Base-by-base conservation (phyloP, 2,797 vertebrate genomes). In the Serranus cabrilla region DNA sequence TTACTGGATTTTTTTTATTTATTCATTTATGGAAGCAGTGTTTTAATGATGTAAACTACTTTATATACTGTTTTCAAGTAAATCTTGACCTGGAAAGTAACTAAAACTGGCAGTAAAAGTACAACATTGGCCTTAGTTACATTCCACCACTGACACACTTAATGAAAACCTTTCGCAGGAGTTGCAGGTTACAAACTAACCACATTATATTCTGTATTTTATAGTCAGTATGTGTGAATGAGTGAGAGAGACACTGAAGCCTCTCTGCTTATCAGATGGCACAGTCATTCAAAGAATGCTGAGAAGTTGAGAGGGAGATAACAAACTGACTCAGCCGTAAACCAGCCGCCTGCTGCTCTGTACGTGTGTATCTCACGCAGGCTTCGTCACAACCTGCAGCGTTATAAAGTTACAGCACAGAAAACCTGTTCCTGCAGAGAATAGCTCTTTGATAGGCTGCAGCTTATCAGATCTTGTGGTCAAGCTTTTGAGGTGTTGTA, bases 251-350 rank as follows among this genome's bases (percentile, higher is more conserved):
- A 50, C 31, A 23, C 52, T 34, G 40, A 43, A 82, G 75, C 82
- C 67, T 71, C 31, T 11, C 60, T 6, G 54, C 76, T 89, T 78
- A 89, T 92, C 89, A 84, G 80, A 84, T 72, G 43, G 13, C 0
- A 1, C 51, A 73, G 65, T 60, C 57, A 88, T 90, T 75, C 80
- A 31, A 91, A 85, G 90, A 92, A 91, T 93, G 84, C 71, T 0
- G n/a, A 69, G 70, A 23, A 31, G 69, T 77, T 68, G 46, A 75
- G 31, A 55, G 75, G 63, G 17, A 82, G 82, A 87, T 87, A 82
- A 74, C 37, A 85, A 65, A 59, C 52, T 25, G 63, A 75, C 66
- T 78, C 16, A 47, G 70, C 50, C 23, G 3, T 39, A 73, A 81
- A 59, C 2, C 54, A 49, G 49, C 21, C 13, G 52, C 8, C 37